Base-by-base conservation (phyloP, 2,113 vertebrate genomes). In the Cebus imitator region DNA sequence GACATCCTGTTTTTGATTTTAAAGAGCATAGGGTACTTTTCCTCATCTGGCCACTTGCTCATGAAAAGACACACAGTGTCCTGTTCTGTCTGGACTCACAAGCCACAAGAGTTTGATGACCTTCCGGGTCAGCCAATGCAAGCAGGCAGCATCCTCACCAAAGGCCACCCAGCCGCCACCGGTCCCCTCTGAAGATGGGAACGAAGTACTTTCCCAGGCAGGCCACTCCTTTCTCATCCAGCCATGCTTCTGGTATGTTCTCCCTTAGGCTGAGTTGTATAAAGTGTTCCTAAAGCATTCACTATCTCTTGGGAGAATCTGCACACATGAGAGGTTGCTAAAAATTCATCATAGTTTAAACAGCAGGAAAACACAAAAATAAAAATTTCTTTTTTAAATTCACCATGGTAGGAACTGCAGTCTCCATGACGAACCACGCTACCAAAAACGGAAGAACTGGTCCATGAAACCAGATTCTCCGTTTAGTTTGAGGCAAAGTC, bases 1-100 rank as follows among this genome's bases (percentile, higher is more conserved):
- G 37, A 40, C 58, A 95, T 95, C 84, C 92, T 97, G 94, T 90
- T 97, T 96, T 94, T 30, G 0, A 91, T 78, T 92, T 96, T 57
- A 94, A 87, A 87, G 92, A 95, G 93, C 88, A 45, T 3, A 30
- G 50, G 87, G 48, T 83, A 52, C 61, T 91, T 92, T 75, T 90
- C 85, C 52, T 92, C 81, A 80, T 90, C 80, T 85, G 92, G 73
- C 50, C 57, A 9, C 70, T 92, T 27, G 57, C 40, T 95, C 81
- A 40, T 0, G 27, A 37, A 83, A 76, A 93, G 61, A 64, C 72
- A 91, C 50, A 27, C 8, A 79, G 16, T 27, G 78, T 16, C 50
- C 85, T 90, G 30, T 16, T 70, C 68, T 16, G 5, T 11, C 68
- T 43, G 94, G 61, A 68, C 32, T 87, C 72, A 68, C 13, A 55